Conservation (phyloP, 2,113 vertebrate genomes). For the Micronisus gabar region DNA sequence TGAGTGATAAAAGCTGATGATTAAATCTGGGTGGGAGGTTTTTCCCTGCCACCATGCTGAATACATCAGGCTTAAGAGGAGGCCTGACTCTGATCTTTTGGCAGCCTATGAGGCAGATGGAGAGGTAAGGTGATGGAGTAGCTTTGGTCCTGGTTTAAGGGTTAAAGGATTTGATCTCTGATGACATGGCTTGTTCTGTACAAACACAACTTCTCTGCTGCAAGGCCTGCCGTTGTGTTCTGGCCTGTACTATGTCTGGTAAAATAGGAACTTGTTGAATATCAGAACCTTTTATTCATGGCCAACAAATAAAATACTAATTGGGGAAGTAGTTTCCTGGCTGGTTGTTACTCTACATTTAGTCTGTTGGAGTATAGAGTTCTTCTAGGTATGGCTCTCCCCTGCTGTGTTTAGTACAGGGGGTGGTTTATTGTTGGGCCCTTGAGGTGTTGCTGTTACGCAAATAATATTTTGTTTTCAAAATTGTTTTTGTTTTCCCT, state of each 20-base stretch:
- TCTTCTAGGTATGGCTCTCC: background rate
- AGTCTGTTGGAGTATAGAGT: background rate
- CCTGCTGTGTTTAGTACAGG: background rate
- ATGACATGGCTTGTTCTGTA: no score
- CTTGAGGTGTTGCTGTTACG: background rate
- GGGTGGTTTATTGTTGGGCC: background rate
- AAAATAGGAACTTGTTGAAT: background rate
- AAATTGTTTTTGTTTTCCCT: background rate
- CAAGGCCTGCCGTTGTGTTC: accelerated
- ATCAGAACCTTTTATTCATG: background rate
- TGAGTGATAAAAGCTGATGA: background rate
- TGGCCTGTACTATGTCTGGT: accelerated
- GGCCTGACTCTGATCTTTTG: background rate
- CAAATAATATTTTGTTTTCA: background rate
- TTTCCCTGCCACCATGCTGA: background rate
- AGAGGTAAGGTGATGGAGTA: background rate
- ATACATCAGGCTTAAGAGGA: background rate
- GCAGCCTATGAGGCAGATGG: background rate
- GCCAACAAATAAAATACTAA: background rate
- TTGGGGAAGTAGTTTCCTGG: background rate
- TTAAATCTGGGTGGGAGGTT: background rate
- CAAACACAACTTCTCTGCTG: accelerated
- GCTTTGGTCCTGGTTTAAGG: background rate
- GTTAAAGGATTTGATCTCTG: background rate
- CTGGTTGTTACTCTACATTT: background rate